Conservation (phyloP, 2,113 vertebrate genomes). For the Poeciliopsis prolifica region DNA sequence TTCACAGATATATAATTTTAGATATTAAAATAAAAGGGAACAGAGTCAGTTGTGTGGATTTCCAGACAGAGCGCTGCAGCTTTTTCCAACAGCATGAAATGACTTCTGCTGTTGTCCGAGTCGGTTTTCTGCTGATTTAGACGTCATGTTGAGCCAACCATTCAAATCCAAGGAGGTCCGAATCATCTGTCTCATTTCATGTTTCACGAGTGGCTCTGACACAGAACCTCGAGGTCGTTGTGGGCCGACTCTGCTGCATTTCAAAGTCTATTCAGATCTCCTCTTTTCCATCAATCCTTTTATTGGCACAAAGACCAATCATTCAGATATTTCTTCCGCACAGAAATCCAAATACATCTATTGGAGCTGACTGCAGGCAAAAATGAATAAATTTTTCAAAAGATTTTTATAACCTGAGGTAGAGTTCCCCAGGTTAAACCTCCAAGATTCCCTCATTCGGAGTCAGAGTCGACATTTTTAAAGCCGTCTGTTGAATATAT, state of each 20-base stretch:
- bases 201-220: not conserved
- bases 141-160: not conserved
- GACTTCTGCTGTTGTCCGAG: no score
- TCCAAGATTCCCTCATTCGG: not conserved
- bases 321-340: constrained; percentile 14
- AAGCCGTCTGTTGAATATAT: not conserved
- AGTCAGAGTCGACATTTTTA: not conserved
- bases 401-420: constrained; percentile 9
- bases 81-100: not conserved
- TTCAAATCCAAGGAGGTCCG: not conserved
- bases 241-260: not conserved
- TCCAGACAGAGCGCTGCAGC: not conserved
- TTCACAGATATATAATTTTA: not conserved
- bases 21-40: not conserved
- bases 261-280: not conserved
- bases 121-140: not conserved
- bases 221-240: not conserved
- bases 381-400: not conserved
- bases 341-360: constrained; percentile 15
- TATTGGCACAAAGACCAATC: not conserved
- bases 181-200: not conserved
- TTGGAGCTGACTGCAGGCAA: constrained; percentile 3
- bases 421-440: not conserved
- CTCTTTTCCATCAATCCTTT: not conserved
- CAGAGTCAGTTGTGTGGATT: not conserved